These are phyloP conservation scores for Rhimphoctona megacephalus DNA, from an alignment of 2,888 invertebrate genomes.

Conservation along the genomic window DNA sequence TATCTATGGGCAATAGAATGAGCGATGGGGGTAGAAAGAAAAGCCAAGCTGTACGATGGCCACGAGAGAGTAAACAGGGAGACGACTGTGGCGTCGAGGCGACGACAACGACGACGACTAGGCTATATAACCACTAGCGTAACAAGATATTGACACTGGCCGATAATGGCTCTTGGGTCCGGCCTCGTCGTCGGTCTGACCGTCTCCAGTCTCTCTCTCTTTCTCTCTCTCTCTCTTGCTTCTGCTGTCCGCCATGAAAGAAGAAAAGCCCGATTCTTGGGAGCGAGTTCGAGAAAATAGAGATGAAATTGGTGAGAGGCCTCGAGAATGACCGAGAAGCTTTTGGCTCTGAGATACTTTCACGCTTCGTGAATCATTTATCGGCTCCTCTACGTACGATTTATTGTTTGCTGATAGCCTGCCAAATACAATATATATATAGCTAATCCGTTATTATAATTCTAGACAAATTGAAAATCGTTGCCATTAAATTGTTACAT, in stretches of 20 bases:
- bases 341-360: conserved; percentile 73
- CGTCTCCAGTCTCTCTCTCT: conserved; percentile 58
- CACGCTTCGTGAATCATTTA: conserved; percentile 77
- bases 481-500: neutral
- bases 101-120: conserved; percentile 58
- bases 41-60: conserved; percentile 69
- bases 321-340: conserved; percentile 71
- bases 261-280: conserved; percentile 46
- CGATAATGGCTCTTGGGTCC: conserved; percentile 79
- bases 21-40: conserved; percentile 42
- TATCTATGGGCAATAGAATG: conserved; percentile 33
- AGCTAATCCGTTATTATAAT: conserved; percentile 16
- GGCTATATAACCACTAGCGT: conserved; percentile 75
- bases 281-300: conserved; percentile 78
- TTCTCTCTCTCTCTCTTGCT: neutral
- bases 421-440: conserved; percentile 41
- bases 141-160: conserved; percentile 82
- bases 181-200: conserved; percentile 71
- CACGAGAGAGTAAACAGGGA: conserved; percentile 79
- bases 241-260: conserved; percentile 8
- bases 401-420: conserved; percentile 59
- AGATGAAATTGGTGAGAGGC: conserved; percentile 79
- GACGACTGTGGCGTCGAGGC: conserved; percentile 76
- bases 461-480: conserved; percentile 5
- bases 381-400: conserved; percentile 58